Percentiles rank a stretch among this genome's conserved stretches.
These are phyloP conservation scores for Belonocnema kinseyi DNA, from an alignment of 1,140 invertebrate genomes.

Conservation along the genomic window DNA sequence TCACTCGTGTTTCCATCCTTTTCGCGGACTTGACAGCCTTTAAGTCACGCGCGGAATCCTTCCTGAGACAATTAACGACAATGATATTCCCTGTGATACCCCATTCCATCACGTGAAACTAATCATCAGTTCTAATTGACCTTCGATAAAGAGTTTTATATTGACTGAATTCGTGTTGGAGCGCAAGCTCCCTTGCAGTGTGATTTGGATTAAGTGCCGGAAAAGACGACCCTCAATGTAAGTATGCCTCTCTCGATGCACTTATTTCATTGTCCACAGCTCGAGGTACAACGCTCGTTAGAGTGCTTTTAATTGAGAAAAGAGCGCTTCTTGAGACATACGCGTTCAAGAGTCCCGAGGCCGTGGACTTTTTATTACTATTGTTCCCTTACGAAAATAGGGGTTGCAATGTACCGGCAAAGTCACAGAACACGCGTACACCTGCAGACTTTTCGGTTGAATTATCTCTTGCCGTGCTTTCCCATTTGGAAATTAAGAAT, in stretches of 20 bases:
- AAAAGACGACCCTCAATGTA: background rate
- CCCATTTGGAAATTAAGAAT: background rate
- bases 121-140: background rate
- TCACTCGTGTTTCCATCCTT: background rate
- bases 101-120: constrained; percentile 8
- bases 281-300: background rate
- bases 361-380: background rate
- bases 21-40: constrained; percentile 21
- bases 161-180: background rate
- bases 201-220: constrained; percentile 30
- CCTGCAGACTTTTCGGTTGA: background rate
- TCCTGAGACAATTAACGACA: constrained; percentile 37
- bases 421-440: background rate
- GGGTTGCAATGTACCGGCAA: constrained; percentile 10
- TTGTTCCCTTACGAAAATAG: background rate
- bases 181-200: constrained; percentile 9
- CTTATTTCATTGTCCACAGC: background rate
- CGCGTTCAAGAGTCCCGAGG: background rate
- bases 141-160: background rate
- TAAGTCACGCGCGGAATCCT: constrained; percentile 16
- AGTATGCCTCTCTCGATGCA: constrained; percentile 3
- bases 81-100: constrained; percentile 41
- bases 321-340: constrained; percentile 15
- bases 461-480: background rate
- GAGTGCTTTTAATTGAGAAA: constrained; percentile 15